Evolutionary conservation across 2,113 vertebrate genomes (phyloP).

Genomic region (Chitala chitala): DNA sequence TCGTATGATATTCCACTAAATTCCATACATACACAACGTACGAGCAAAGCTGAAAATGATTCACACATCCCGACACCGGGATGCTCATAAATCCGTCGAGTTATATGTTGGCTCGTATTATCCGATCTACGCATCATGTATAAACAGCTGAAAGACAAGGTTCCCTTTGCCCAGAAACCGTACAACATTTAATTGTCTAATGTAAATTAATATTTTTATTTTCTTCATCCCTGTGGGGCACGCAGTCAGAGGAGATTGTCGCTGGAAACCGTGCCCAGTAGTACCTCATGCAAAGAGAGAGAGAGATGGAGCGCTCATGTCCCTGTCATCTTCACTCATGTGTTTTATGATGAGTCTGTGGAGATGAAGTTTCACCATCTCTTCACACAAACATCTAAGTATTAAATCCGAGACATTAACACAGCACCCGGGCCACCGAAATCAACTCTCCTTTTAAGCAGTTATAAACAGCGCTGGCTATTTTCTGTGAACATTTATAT

Average conservation of each 20-base stretch:
- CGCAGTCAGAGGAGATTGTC: neutral
- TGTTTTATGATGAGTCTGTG: neutral
- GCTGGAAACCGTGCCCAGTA: neutral
- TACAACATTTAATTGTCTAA: neutral
- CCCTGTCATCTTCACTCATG: neutral
- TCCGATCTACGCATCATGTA: neutral
- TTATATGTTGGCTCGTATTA: neutral
- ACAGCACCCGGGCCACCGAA: neutral
- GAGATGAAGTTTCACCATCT: neutral
- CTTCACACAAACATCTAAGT: neutral
- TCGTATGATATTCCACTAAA: too few relatives aligned
- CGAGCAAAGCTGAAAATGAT: neutral
- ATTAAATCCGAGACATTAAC: neutral
- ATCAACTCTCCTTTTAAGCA: neutral
- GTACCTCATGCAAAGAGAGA: neutral
- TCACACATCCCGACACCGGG: neutral
- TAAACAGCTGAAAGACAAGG: neutral
- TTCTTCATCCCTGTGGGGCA: neutral
- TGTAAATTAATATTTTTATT: neutral
- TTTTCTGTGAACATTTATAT: neutral
- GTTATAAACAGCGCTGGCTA: neutral
- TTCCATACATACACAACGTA: too few relatives aligned
- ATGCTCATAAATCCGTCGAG: too few relatives aligned
- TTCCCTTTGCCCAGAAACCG: neutral
- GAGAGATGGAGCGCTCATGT: neutral